Evolutionary conservation across 2,797 vertebrate genomes (phyloP), one percentile per base, ranked within the genome.

Genomic region (Ctenochaetus hawaiiensis): DNA sequence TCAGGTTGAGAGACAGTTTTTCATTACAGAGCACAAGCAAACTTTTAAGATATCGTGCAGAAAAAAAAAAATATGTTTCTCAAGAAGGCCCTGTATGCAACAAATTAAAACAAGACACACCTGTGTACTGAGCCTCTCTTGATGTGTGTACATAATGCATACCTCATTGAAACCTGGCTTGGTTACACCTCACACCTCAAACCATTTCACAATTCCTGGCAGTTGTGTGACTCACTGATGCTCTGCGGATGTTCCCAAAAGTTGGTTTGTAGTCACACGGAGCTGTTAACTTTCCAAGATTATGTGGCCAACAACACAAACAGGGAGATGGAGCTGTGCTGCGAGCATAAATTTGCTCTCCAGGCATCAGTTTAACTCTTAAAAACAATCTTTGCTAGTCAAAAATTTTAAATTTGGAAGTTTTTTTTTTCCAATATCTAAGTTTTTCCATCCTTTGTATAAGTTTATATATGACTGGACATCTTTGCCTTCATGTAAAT

Each of bases 191-290:
- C 77, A 80, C 81, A 82, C 79, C 66, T 84, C 73, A 30, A 87
- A 87, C 67, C 66, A 49, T 90, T 91, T 91, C 85, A 88, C 89
- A 88, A 86, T 89, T 89, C 86, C 83, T 47, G 90, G 84, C 82
- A 85, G 64, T 22, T 75, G 8, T 66, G 72, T 87, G 87, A 88
- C 83, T 92, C 87, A 91, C 71, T 44, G 64, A 90, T 76, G 76
- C 74, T 80, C 45, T 20, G 76, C 23, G 60, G 86, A 91, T 71
- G 62, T 80, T 90, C 78, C 85, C 78, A 76, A 74, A 78, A 83
- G 76, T 64, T 58, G 73, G 72, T 78, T 75, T 73, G 52, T 65
- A 65, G 66, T 91, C 71, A 2, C 81, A 80, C 74, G 72, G 66
- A 83, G 70, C 82, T 76, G 80, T 62, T 78, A 89, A 67, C 59